Evolutionary conservation across 2,797 vertebrate genomes (phyloP).

Genomic region (Xiphorhynchus erythropygius): DNA sequence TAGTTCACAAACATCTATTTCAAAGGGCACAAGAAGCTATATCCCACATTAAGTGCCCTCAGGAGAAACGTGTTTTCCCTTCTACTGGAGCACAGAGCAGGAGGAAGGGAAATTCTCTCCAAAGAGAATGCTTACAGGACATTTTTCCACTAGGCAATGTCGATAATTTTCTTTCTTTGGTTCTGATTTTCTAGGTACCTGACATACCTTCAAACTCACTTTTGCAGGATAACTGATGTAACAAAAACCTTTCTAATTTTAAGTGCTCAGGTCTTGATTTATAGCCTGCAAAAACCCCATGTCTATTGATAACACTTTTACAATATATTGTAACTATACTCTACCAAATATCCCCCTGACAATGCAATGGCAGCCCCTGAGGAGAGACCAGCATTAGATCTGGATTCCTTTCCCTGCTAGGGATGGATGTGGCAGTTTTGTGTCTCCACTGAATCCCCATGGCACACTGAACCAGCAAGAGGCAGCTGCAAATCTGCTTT

Average conservation of each 20-base stretch:
- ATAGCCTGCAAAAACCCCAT: not conserved
- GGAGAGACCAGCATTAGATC: not conserved
- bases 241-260: not conserved
- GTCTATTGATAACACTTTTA: not conserved
- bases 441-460: not conserved
- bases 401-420: not conserved
- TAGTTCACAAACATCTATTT: not conserved
- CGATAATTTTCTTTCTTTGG: not conserved
- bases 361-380: not conserved
- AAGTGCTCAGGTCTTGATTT: not conserved
- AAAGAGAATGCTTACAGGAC: not conserved
- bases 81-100: not conserved
- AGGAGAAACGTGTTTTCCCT: not conserved
- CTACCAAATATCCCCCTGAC: not conserved
- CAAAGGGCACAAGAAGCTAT: not conserved
- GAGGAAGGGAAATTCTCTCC: not conserved
- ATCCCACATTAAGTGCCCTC: not conserved
- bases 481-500: not conserved
- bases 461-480: not conserved
- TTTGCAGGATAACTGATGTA: not conserved
- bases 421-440: not conserved
- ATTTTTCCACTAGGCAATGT: not conserved
- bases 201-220: not conserved
- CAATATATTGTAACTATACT: not conserved
- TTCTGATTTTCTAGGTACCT: not conserved